Percentiles rank a stretch among this genome's conserved stretches.
These are phyloP conservation scores for Coccyzus lansbergi DNA, from an alignment of 2,797 vertebrate species.

Conservation along the genomic window DNA sequence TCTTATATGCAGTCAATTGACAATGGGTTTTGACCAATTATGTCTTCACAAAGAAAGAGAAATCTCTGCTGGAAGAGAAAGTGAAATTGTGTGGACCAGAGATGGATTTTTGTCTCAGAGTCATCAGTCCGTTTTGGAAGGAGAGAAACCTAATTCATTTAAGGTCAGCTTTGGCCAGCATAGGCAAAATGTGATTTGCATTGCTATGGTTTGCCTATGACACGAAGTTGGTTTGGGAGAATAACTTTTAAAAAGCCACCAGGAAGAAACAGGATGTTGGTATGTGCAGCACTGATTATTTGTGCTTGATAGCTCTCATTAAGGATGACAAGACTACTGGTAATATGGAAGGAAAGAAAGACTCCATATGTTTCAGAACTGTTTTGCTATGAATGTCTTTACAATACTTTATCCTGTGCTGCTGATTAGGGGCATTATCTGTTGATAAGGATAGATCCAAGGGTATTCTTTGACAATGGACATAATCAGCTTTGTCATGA, in stretches of 20 bases:
- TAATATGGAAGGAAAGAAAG: not conserved
- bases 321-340: conserved; percentile 5
- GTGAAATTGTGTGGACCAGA: not conserved
- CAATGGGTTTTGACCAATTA: not conserved
- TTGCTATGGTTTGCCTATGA: not conserved
- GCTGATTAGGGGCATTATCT: conserved; percentile 60
- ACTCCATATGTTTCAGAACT: conserved; percentile 2
- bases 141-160: not conserved
- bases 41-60: not conserved
- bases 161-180: not conserved
- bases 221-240: not conserved
- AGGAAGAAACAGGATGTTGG: conserved; percentile 1
- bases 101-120: not conserved
- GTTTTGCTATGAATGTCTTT: conserved; percentile 41
- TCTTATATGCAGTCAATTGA: not conserved
- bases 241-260: not conserved
- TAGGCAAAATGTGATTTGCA: not conserved
- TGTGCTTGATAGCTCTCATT: not conserved
- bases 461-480: conserved; percentile 21
- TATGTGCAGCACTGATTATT: conserved; percentile 18
- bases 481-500: conserved; percentile 27
- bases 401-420: conserved; percentile 30
- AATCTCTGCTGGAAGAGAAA: not conserved
- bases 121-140: not conserved
- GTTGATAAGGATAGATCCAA: conserved; percentile 1